Evolutionary conservation across 1,140 invertebrate genomes (phyloP), one percentile per base, ranked within the genome.

Genomic region (Drosophila saltans): DNA sequence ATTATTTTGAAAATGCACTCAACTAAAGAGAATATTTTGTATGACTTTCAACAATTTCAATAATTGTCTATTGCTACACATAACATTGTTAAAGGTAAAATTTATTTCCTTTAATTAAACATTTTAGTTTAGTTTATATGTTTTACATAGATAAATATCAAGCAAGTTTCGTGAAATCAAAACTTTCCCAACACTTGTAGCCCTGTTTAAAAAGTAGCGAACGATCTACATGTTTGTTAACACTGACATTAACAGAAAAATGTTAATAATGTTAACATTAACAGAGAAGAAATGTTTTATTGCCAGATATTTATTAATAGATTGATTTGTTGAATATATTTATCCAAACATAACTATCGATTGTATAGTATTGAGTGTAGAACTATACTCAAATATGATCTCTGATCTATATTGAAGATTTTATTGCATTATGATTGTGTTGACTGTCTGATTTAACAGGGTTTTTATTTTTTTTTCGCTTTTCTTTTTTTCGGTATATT

Each of bases 401-500:
- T 10, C 24, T 3, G 8, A 26, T 26, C 45, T 24, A 48, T 24
- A 48, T 48, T 48, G 7, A 48, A 48, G 0, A 8, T 7, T 2
- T 52, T 8, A 52, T 52, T 52, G 24, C 45, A 26, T 52, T 26
- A 52, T 52, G 45, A 1, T 10, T 21, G 45, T 52, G 9, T 26
- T 26, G 45, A 2, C 45, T 52, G 45, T 52, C 10, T 16, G 16
- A 16, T 52, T 52, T 10, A 26, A 26, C 21, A 1, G 45, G 45
- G 8, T 6, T 30, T 56, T 64, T 69, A 40, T 43, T 24, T 26
- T 43, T 63, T 48, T n/a, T 36, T 9, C 1, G 28, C 16, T 40
- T 65, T 11, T 10, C 57, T 40, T 70, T 39, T 26, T 58, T 45
- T 56, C 10, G 39, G 24, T 52, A 30, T 63, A 21, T 41, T 40